Conservation (phyloP, 2,888 invertebrate genomes). For the Anagyrus pseudococci region DNA sequence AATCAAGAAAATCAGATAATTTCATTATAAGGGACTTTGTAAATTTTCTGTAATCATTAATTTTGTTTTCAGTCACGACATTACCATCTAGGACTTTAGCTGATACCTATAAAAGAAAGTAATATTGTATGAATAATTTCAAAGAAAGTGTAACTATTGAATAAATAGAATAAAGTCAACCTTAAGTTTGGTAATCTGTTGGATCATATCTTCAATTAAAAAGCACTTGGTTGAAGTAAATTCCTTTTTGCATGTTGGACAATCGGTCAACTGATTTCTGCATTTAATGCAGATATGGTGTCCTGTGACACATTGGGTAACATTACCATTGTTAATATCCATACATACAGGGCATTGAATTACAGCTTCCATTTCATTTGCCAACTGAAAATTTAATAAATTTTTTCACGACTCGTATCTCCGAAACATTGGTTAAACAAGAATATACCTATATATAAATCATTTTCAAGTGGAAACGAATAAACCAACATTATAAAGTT, state of each 20-base stretch:
- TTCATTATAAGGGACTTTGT: not conserved
- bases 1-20: not conserved
- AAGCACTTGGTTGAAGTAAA: constrained; percentile 66
- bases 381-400: constrained; percentile 42
- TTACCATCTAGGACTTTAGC: not conserved
- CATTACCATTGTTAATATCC: constrained; percentile 63
- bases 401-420: too few relatives aligned
- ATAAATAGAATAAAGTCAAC: not conserved
- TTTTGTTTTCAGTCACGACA: not conserved
- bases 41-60: not conserved
- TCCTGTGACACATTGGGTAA: constrained; percentile 66
- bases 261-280: constrained; percentile 61
- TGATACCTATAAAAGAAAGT: not conserved
- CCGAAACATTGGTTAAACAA: too few relatives aligned
- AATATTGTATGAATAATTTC: not conserved
- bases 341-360: constrained; percentile 68
- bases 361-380: constrained; percentile 61
- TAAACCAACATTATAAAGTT: too few relatives aligned
- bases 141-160: not conserved
- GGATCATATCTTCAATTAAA: constrained; percentile 61
- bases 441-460: too few relatives aligned
- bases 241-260: constrained; percentile 65
- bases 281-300: constrained; percentile 67
- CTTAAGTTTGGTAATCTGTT: not conserved
- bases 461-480: too few relatives aligned